These are phyloP conservation scores for Cirrhinus molitorella DNA, from an alignment of 2,797 vertebrate genomes.

Conservation along the genomic window DNA sequence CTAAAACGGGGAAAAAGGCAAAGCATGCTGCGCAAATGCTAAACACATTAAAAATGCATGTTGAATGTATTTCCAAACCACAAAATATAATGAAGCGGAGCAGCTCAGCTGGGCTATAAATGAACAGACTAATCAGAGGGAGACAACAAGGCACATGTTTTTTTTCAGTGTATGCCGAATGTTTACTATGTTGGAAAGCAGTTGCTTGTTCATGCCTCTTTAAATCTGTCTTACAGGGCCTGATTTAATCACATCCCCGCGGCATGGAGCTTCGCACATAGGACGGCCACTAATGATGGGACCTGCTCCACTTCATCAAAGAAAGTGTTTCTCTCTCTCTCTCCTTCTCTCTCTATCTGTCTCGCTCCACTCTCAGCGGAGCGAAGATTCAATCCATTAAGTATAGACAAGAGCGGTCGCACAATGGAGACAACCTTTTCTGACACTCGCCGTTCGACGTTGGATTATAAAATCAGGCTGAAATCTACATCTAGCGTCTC, in stretches of 20 bases:
- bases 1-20: not conserved
- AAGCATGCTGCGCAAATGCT: constrained; percentile 4
- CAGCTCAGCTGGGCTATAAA: constrained; percentile 29
- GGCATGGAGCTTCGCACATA: constrained; percentile 16
- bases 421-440: constrained; percentile 23
- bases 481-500: constrained; percentile 16
- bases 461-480: constrained; percentile 31
- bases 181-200: constrained; percentile 29
- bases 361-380: constrained; percentile 16
- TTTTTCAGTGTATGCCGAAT: constrained; percentile 5
- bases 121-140: constrained; percentile 20
- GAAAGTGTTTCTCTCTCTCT: constrained; percentile 23
- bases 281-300: constrained; percentile 32
- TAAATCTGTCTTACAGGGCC: constrained; percentile 24
- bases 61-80: constrained; percentile 24
- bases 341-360: constrained; percentile 4
- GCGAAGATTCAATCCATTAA: constrained; percentile 31
- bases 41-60: constrained; percentile 18
- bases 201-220: constrained; percentile 34
- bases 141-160: not conserved
- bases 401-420: not conserved
- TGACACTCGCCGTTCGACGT: not conserved
- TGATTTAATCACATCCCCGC: constrained; percentile 47
- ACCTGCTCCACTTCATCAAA: constrained; percentile 54
- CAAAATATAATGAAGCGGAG: constrained; percentile 38